These are phyloP conservation scores for Tapera naevia DNA, from an alignment of 2,797 vertebrate genomes.

Conservation along the genomic window DNA sequence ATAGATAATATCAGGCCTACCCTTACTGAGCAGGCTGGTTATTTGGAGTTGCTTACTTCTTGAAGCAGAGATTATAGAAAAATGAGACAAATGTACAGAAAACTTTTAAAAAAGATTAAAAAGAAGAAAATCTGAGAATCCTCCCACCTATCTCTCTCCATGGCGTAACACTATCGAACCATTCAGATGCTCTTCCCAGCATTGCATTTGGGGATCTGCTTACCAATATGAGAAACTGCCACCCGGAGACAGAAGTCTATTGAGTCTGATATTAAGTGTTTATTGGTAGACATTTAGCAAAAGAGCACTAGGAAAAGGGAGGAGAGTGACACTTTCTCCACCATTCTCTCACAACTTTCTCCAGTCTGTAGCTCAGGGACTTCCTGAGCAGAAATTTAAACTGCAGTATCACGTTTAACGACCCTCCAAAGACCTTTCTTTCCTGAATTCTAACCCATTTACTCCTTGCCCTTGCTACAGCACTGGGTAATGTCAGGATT, in stretches of 20 bases:
- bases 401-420: background rate
- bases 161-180: background rate
- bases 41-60: background rate
- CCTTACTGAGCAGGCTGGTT: background rate
- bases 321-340: background rate
- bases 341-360: background rate
- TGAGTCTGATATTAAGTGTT: background rate
- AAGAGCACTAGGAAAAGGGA: background rate
- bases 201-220: background rate
- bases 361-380: background rate
- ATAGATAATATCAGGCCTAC: background rate
- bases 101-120: too few relatives aligned
- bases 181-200: background rate
- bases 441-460: background rate
- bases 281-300: background rate
- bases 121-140: background rate
- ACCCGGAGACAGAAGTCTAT: background rate
- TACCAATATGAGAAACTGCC: background rate
- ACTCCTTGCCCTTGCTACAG: rapidly evolving
- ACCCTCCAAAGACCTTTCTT: background rate
- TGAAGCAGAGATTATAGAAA: background rate
- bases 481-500: background rate
- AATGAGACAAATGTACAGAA: rapidly evolving
- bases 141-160: background rate
- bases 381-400: background rate